Conservation (phyloP, 30 jellyfish, hydroid and myxozoan species). For the Pseudorhiza aurosa region DNA sequence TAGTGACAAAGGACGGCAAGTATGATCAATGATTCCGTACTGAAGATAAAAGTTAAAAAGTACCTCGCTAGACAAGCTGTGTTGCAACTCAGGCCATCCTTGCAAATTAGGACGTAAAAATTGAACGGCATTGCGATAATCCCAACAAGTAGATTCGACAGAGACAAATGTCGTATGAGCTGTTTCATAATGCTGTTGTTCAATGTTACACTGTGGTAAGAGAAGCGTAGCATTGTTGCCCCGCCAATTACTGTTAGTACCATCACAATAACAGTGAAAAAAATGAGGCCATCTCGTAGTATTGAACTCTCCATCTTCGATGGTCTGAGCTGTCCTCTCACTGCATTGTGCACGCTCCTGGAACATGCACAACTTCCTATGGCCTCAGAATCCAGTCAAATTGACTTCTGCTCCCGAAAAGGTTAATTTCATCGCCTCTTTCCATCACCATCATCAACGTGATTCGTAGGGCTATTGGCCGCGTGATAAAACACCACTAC, state of each 20-base stretch:
- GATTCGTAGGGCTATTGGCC: no score
- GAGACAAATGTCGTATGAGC: constrained; percentile 43
- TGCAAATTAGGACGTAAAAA: constrained; percentile 42
- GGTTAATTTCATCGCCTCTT: no score
- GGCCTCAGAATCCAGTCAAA: no score
- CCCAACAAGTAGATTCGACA: constrained; percentile 54
- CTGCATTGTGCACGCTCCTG: no score
- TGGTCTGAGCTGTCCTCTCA: no score
- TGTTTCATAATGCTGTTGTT: constrained; percentile 35
- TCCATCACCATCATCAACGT: no score
- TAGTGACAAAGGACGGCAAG: constrained; percentile 59
- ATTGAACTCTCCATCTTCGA: constrained; percentile 10
- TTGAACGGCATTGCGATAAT: constrained; percentile 57
- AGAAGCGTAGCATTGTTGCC: constrained; percentile 36
- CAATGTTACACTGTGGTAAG: constrained; percentile 34
- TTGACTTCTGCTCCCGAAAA: no score
- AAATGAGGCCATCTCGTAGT: constrained; percentile 7
- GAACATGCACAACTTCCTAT: no score
- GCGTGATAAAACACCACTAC: no score
- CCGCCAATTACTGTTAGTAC: constrained; percentile 37
- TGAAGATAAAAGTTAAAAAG: constrained; percentile 54
- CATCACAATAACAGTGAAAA: constrained; percentile 2
- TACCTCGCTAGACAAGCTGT: constrained; percentile 70
- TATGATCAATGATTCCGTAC: constrained; percentile 42
- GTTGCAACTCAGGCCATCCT: constrained; percentile 25